These are phyloP conservation scores for Hemaris fuciformis DNA, from an alignment of 2,888 invertebrate genomes.

Conservation along the genomic window DNA sequence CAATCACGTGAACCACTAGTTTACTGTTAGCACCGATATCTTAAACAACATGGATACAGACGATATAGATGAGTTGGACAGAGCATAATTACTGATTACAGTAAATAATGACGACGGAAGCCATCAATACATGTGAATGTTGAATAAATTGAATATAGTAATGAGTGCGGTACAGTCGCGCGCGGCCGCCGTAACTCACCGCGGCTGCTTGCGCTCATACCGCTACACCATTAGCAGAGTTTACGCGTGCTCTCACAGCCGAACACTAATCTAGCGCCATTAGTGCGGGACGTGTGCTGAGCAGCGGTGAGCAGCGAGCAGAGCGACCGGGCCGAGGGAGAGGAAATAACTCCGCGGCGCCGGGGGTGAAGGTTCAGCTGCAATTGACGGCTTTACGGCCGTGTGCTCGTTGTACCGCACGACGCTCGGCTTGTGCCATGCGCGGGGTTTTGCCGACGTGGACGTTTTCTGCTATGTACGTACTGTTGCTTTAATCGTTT, in stretches of 20 bases:
- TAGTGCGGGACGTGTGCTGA: not conserved
- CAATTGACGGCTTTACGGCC: not conserved
- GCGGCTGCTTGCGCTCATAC: not conserved
- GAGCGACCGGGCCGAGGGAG: not conserved
- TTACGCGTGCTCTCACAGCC: not conserved
- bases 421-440: not conserved
- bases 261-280: not conserved
- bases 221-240: conserved; percentile 2
- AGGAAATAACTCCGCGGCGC: too few species aligned
- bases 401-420: not conserved
- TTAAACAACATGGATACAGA: too few species aligned
- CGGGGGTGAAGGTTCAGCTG: not conserved
- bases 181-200: too few species aligned
- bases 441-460: not conserved
- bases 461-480: too few species aligned
- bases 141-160: not conserved
- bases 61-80: not conserved
- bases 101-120: not conserved
- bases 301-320: not conserved
- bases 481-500: too few species aligned
- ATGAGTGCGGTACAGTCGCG: not conserved
- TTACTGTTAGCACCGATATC: too few species aligned
- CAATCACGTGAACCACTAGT: too few species aligned
- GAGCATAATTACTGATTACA: not conserved
- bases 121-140: not conserved